Evolutionary conservation across 2,113 vertebrate species (phyloP), one percentile per base, ranked within the genome.

Genomic region (Notothenia rossii): DNA sequence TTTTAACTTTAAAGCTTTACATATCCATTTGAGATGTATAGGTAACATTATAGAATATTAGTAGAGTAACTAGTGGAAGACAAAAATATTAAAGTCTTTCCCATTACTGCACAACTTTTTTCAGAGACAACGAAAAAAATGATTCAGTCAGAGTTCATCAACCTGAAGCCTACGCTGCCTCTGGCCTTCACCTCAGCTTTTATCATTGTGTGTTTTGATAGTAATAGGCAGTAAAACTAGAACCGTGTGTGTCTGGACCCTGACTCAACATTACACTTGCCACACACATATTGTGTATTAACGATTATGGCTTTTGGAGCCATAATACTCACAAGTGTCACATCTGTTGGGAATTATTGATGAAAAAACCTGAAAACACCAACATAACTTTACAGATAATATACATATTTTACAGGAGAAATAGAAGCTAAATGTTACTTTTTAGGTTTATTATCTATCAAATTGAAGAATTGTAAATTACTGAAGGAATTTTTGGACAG

Each of bases 111-210:
- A 5, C 13, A 48, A 40, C 7, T 13, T 54, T 0, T 72, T 65
- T 73, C 13, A 45, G 10, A 69, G 11, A 66, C 20, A 46, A 29
- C 65, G 33, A 70, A 67, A 56, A 75, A 77, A 82, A 49, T 3
- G 20, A 33, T 70, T 70, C 10, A 71, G 69, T n/a, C 48, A 75
- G 78, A 89, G 91, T 88, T 92, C 92, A 81, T 79, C 90, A 79
- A 90, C 90, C 89, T 61, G 65, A 64, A 75, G 64, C 54, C 68
- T 72, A 75, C 56, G 36, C 10, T 51, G 43, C 18, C 56, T 29
- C 13, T 92, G 90, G 83, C 94, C 93, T 95, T 94, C 92, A 95
- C 81, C 92, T 91, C 72, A 76, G 68, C 51, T 76, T 93, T 92
- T 93, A 92, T 89, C 79, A 8, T 63, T 69, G 77, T 67, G 77